Evolutionary conservation across 2,113 vertebrate species (phyloP).

Genomic region (Nyctibius bracteatus): DNA sequence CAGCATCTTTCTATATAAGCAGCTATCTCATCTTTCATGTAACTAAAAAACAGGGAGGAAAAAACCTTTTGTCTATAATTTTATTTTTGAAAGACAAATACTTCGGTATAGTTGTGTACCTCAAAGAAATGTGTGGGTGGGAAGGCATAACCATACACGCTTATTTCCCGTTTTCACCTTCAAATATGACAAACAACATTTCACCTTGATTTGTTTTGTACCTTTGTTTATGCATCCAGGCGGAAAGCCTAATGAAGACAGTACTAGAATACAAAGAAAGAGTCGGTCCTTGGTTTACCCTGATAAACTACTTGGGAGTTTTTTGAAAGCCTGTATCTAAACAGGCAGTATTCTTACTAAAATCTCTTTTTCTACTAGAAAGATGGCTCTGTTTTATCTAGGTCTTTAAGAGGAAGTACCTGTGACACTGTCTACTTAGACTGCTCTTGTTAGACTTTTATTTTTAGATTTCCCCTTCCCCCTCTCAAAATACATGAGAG

Average conservation of each 20-base stretch:
- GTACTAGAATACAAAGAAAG: neutral
- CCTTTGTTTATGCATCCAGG: neutral
- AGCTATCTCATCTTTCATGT: neutral
- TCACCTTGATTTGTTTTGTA: neutral
- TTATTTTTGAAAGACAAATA: neutral
- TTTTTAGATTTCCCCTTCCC: conserved; percentile 9
- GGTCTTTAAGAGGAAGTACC: conserved; percentile 35
- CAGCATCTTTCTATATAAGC: neutral
- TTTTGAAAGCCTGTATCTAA: neutral
- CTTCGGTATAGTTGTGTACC: neutral
- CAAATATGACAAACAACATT: neutral
- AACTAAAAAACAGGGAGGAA: neutral
- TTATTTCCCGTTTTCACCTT: conserved; percentile 11
- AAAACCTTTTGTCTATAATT: neutral
- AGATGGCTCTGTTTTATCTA: neutral
- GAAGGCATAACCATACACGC: neutral
- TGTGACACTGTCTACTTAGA: conserved; percentile 8
- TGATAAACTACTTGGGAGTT: neutral
- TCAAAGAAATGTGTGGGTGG: neutral
- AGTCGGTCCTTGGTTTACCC: neutral
- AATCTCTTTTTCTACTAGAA: neutral
- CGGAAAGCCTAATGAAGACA: neutral
- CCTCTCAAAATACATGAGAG: neutral
- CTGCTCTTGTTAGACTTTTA: neutral
- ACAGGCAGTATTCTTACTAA: neutral